Evolutionary conservation across 2,113 vertebrate species (phyloP), one percentile per base, ranked within the genome.

Genomic region (Callopanchax toddi): DNA sequence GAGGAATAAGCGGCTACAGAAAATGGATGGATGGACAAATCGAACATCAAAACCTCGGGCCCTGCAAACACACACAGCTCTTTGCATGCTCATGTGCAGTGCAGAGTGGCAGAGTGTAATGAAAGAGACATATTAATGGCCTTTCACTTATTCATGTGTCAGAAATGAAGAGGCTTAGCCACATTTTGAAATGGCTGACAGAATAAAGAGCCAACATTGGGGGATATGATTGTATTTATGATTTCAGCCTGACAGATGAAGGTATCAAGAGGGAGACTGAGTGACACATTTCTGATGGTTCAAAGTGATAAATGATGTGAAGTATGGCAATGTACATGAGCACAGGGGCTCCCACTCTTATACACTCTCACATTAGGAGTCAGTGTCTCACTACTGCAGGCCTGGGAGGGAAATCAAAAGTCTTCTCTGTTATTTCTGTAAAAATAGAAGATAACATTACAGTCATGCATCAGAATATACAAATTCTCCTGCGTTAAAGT

Each of bases 51-150:
- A 89, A 78, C 78, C 61, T 11, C 13, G 10, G 75, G 68, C 78
- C 79, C 60, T 2, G 79, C 51, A 58, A 81, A 83, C 79, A 78
- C 26, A 15, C 67, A 49, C 64, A 45, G 43, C 32, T 78, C 74
- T 75, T 39, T 48, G 67, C 78, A 34, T 51, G 59, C 71, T 64
- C 64, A 53, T 67, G 46, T 39, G 68, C 70, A 77, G 69, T 66
- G 67, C 81, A 81, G 76, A 71, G 67, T 78, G 63, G 80, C 74
- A 83, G 72, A 48, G 67, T 58, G 61, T 89, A 90, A 91, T 90
- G 83, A 90, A 90, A 91, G 81, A 89, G 88, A 90, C 84, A 76
- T 90, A 90, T 91, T 90, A 91, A 91, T 91, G 86, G 80, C 81
- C 76, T 84, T 59, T 90, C 80, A 89, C 84, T 91, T 90, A 91